Evolutionary conservation across 2,113 vertebrate species (phyloP), one percentile per base, ranked within the genome.

Genomic region (Centropristis striata): DNA sequence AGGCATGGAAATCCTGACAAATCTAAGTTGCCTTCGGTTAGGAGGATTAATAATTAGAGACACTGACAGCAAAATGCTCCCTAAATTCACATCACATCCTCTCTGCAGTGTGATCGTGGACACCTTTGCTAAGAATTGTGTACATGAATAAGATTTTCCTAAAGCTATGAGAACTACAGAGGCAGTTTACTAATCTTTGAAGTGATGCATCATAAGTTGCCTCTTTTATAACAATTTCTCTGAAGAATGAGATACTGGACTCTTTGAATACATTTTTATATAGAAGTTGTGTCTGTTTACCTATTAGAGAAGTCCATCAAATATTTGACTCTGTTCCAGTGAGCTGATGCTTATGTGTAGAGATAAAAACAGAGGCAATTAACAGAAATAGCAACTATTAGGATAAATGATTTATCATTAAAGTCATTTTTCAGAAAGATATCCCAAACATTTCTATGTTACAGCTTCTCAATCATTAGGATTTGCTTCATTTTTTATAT

Each of bases 31-130:
- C 46, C 68, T 55, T 71, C 36, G 54, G 59, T 37, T 8, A 9
- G 39, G 13, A 71, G 36, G 68, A 76, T 79, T 65, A 79, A 81
- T 66, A 82, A 83, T 81, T 60, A 69, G 25, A 79, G 44, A 68
- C 25, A 71, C 44, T 75, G 61, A 74, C 18, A 67, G 42, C 36
- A 69, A 80, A 63, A 83, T 54, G 41, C n/a, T 61, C 36, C 66
- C 32, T 32, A 61, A 80, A 57, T 80, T 50, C 67, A 73, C 11
- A 5, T 70, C 47, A 47, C 11, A 63, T 77, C 67, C 41, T 58
- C 39, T 46, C 57, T 51, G 44, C 53, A 67, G 49, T 20, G 11
- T 44, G 20, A 58, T 53, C 54, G 18, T 50, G 18, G 27, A 66
- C 47, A 15, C 28, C 18, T 72, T 74, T 18, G 1, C 23, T 21